Evolutionary conservation across 2,888 invertebrate genomes (phyloP).

Genomic region (Platerodrilus igneus): DNA sequence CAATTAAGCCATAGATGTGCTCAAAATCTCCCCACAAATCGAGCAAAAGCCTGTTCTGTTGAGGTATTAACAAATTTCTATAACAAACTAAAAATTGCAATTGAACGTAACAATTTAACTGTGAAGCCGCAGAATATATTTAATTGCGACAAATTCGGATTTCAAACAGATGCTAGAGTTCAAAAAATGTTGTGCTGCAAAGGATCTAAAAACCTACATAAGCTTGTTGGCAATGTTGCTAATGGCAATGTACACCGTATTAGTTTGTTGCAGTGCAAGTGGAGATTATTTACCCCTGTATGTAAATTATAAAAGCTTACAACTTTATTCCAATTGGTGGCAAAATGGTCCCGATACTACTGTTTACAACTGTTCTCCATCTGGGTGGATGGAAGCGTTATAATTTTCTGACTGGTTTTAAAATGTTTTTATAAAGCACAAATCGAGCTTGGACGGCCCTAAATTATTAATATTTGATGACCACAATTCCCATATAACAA

Average conservation of each 20-base stretch:
- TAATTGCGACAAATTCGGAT: slow-evolving; percentile 8
- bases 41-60: slow-evolving; percentile 5
- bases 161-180: slow-evolving; percentile 23
- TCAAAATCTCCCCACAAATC: slow-evolving; percentile 4
- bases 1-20: slow-evolving; percentile 2
- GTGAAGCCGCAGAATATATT: background rate
- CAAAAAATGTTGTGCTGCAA: slow-evolving; percentile 21
- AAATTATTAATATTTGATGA: slow-evolving; percentile 18
- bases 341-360: slow-evolving; percentile 13
- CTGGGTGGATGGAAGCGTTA: slow-evolving; percentile 21
- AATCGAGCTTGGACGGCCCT: slow-evolving; percentile 14
- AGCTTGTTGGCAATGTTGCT: slow-evolving; percentile 20
- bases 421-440: slow-evolving; percentile 17
- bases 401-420: slow-evolving; percentile 21
- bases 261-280: slow-evolving; percentile 23
- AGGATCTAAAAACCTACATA: slow-evolving; percentile 16
- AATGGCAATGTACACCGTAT: slow-evolving; percentile 21
- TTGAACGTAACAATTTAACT: background rate
- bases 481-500: slow-evolving; percentile 22
- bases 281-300: slow-evolving; percentile 18
- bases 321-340: slow-evolving; percentile 19
- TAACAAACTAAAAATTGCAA: slow-evolving; percentile 3
- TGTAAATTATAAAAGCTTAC: slow-evolving; percentile 19
- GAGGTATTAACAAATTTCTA: slow-evolving; percentile 3
- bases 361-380: slow-evolving; percentile 21